phyloP scores from a whole-genome alignment of 2,797 vertebrate genomes.

The Chelidonichthys spinosus region DNA sequence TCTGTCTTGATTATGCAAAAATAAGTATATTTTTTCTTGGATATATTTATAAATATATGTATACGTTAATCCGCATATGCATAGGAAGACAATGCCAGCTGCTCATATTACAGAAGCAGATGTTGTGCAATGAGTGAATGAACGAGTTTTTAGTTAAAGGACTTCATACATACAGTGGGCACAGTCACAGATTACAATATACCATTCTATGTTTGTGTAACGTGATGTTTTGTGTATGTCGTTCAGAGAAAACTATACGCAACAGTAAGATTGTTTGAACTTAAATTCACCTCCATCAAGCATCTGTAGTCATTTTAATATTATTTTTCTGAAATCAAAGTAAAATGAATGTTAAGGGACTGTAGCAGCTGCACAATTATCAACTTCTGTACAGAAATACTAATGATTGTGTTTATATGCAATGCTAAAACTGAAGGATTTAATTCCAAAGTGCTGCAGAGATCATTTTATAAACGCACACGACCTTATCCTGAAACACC shows the following conservation, averaged over 20 bases:
- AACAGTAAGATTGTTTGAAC: constrained; percentile 15
- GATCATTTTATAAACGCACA: background rate
- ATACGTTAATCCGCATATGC: constrained; percentile 34
- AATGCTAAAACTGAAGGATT: constrained; percentile 7
- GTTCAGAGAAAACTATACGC: background rate
- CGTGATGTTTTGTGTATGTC: constrained; percentile 22
- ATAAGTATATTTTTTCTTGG: constrained; percentile 52
- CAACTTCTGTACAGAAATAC: constrained; percentile 3
- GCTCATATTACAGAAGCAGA: constrained; percentile 15
- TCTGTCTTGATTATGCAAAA: constrained; percentile 31
- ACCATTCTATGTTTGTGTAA: constrained; percentile 28
- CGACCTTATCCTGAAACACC: background rate
- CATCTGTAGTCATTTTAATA: background rate
- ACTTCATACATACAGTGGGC: background rate
- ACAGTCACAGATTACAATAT: constrained; percentile 7
- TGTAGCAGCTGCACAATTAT: constrained; percentile 23
- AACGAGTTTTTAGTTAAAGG: constrained; percentile 12
- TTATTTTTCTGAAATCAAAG: background rate
- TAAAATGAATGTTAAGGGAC: constrained; percentile 12
- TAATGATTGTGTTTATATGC: constrained; percentile 13
- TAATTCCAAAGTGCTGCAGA: constrained; percentile 16
- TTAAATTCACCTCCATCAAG: constrained; percentile 14
- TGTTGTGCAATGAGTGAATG: constrained; percentile 6
- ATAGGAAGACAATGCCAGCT: constrained; percentile 29
- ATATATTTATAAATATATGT: constrained; percentile 36